These are phyloP conservation scores for Bruchidius siliquastri DNA, from an alignment of 2,888 invertebrate genomes.

Conservation along the genomic window DNA sequence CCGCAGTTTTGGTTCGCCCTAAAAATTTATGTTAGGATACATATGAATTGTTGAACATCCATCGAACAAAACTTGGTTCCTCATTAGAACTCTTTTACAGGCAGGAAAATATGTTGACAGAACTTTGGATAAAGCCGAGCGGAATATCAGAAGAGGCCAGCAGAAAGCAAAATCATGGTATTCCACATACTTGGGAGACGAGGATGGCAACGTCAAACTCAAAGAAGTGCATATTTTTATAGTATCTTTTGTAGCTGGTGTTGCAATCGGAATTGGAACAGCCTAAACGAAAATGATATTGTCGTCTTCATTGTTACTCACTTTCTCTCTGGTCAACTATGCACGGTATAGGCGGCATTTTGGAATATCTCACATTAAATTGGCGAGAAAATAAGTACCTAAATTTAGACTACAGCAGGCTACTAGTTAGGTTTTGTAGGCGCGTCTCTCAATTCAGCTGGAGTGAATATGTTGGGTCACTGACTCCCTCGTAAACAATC, in stretches of 20 bases:
- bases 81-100: slow-evolving; percentile 46
- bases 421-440: too few relatives aligned
- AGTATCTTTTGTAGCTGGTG: slow-evolving; percentile 74
- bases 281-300: slow-evolving; percentile 27
- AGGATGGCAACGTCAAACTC: slow-evolving; percentile 52
- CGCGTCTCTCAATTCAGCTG: too few relatives aligned
- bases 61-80: slow-evolving; percentile 10
- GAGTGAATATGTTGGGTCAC: too few relatives aligned
- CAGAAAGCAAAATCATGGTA: slow-evolving; percentile 74
- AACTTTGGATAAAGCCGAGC: slow-evolving; percentile 76
- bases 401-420: too few relatives aligned
- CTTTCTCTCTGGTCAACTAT: not conserved
- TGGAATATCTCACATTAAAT: too few relatives aligned
- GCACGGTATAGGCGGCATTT: not conserved
- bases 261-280: slow-evolving; percentile 63
- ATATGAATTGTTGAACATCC: not conserved
- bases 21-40: too few relatives aligned
- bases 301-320: not conserved
- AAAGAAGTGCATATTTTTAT: slow-evolving; percentile 77
- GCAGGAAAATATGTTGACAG: slow-evolving; percentile 77
- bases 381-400: too few relatives aligned
- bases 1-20: too few relatives aligned
- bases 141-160: slow-evolving; percentile 65
- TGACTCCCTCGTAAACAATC: too few relatives aligned
- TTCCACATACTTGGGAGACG: slow-evolving; percentile 60